phyloP scores from a whole-genome alignment of 2,113 vertebrate species.

The Seriola quinqueradiata region DNA sequence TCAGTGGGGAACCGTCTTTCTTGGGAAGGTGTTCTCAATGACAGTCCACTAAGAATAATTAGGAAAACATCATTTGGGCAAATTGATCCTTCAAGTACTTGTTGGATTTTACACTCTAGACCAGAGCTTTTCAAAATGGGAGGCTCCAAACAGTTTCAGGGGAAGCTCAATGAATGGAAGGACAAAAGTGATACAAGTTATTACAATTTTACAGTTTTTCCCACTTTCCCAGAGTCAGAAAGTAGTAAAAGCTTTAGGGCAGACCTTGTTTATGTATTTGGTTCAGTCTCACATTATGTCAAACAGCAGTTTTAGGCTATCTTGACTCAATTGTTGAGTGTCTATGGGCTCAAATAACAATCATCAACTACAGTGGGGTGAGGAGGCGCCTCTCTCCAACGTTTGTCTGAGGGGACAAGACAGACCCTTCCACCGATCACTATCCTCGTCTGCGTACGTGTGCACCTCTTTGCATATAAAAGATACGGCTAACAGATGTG shows the following conservation, averaged over 20 bases:
- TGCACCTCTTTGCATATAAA: not conserved
- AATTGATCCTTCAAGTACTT: not conserved
- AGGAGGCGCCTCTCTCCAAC: no score
- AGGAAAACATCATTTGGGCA: not conserved
- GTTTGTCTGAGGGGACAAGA: no score
- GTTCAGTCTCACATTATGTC: not conserved
- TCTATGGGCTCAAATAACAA: not conserved
- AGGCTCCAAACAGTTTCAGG: not conserved
- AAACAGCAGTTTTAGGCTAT: not conserved
- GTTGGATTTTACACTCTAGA: not conserved
- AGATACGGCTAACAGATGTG: not conserved
- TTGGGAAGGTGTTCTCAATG: not conserved
- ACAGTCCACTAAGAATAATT: not conserved
- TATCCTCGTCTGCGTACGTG: no score
- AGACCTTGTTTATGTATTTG: not conserved
- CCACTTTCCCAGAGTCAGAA: not conserved
- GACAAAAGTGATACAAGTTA: not conserved
- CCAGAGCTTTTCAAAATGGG: not conserved
- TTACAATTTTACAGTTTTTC: not conserved
- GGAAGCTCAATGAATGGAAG: not conserved
- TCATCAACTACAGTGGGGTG: no score
- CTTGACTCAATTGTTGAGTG: no score
- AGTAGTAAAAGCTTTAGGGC: not conserved
- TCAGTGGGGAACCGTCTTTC: not conserved
- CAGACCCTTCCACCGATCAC: not conserved